phyloP scores from a whole-genome alignment of 2,113 vertebrate species.

The Silurus glanis region DNA sequence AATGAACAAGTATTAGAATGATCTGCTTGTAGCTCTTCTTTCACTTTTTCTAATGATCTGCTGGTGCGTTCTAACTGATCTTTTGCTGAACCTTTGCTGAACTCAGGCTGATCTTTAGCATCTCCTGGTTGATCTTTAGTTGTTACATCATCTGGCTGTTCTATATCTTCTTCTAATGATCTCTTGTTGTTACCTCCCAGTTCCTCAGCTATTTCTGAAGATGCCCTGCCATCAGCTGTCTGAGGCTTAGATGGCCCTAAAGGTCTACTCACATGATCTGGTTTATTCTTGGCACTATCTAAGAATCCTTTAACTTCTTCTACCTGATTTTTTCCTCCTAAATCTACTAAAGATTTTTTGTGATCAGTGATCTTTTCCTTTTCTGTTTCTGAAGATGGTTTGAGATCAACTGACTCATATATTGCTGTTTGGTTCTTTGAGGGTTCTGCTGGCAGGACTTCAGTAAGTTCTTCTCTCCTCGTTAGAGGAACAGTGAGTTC shows the following conservation, averaged over 20 bases:
- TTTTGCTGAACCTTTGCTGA: neutral
- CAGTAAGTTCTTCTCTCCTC: neutral
- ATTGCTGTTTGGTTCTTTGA: constrained; percentile 2
- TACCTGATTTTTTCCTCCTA: neutral
- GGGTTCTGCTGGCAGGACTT: constrained; percentile 17
- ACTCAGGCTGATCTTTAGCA: neutral
- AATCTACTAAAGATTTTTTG: neutral
- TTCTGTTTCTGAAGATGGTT: neutral
- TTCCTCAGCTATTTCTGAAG: neutral
- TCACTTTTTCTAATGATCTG: neutral
- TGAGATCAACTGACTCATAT: neutral
- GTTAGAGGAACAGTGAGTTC: neutral
- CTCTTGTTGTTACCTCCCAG: neutral
- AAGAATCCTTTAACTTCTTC: neutral
- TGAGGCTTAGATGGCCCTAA: neutral
- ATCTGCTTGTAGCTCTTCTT: neutral
- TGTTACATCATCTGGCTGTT: constrained; percentile 16
- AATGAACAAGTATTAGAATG: neutral
- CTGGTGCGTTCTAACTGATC: neutral
- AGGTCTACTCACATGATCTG: neutral
- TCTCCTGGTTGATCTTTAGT: neutral
- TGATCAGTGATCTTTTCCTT: neutral
- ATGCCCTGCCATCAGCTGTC: neutral
- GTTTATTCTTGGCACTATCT: neutral
- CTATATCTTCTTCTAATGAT: constrained; percentile 11